phyloP scores from a whole-genome alignment of 2,888 invertebrate species.

The Terebella lapidaria region DNA sequence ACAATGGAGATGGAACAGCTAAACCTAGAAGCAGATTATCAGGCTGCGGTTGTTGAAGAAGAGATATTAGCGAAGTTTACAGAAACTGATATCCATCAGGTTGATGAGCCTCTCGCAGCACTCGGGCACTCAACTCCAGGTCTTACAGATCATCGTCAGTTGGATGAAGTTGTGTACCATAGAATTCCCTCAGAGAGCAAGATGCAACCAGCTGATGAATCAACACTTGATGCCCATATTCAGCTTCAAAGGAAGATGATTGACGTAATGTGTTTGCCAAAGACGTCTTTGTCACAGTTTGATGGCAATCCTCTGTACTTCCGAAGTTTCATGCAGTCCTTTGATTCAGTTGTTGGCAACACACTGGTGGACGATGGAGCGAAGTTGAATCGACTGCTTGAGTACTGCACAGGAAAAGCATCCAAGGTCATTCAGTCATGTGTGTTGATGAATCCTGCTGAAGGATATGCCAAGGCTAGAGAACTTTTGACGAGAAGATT shows the following conservation, averaged over 20 bases:
- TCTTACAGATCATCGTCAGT: too few species aligned
- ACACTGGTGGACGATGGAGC: background rate
- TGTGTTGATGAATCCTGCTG: background rate
- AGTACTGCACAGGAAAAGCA: background rate
- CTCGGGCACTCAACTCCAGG: too few species aligned
- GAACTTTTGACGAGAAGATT: background rate
- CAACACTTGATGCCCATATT: too few species aligned
- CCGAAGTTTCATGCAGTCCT: background rate
- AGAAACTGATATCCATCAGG: background rate
- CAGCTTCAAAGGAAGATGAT: background rate
- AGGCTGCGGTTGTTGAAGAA: background rate
- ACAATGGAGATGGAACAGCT: background rate
- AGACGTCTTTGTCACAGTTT: background rate
- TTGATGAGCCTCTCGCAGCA: too few species aligned
- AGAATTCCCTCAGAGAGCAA: too few species aligned
- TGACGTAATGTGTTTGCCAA: background rate
- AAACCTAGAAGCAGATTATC: background rate
- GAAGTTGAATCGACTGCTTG: conserved; percentile 1
- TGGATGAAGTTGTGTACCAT: too few species aligned
- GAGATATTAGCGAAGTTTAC: background rate
- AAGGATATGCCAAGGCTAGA: background rate
- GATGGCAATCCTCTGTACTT: background rate
- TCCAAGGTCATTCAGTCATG: background rate
- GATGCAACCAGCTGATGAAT: too few species aligned
- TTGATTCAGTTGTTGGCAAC: background rate